Evolutionary conservation across 2,797 vertebrate species (phyloP).

Genomic region (Sebastes itinus): DNA sequence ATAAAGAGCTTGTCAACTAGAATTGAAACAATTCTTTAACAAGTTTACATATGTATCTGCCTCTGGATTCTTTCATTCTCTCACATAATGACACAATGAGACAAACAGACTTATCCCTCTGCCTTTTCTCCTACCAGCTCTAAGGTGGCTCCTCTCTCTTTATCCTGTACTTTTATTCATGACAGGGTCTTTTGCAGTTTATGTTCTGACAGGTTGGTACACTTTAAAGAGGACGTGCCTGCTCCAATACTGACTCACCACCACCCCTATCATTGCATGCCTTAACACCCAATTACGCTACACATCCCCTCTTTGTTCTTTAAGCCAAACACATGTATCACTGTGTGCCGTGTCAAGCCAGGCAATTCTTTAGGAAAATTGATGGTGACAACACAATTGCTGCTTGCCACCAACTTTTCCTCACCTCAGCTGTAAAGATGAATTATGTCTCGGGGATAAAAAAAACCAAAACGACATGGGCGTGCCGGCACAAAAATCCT

Average conservation of each 20-base stretch:
- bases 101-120: not conserved
- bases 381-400: conserved; percentile 66
- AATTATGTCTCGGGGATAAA: conserved; percentile 7
- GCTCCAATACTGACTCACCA: conserved; percentile 30
- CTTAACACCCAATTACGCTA: conserved; percentile 40
- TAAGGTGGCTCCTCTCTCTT: not conserved
- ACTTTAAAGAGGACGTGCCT: conserved; percentile 19
- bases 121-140: not conserved
- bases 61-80: not conserved
- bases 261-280: conserved; percentile 34
- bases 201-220: conserved; percentile 21
- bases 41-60: not conserved
- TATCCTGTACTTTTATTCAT: not conserved
- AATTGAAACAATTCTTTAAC: not conserved
- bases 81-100: not conserved
- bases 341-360: not conserved
- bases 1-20: not conserved
- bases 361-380: conserved; percentile 53
- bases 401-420: conserved; percentile 39
- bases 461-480: not conserved
- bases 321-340: conserved; percentile 19
- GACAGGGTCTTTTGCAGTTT: not conserved
- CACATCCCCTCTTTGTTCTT: conserved; percentile 35
- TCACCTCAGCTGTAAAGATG: conserved; percentile 28
- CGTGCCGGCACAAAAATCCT: conserved; percentile 1